Base-by-base conservation (phyloP, 2,113 vertebrate genomes). In the Petaurus breviceps region DNA sequence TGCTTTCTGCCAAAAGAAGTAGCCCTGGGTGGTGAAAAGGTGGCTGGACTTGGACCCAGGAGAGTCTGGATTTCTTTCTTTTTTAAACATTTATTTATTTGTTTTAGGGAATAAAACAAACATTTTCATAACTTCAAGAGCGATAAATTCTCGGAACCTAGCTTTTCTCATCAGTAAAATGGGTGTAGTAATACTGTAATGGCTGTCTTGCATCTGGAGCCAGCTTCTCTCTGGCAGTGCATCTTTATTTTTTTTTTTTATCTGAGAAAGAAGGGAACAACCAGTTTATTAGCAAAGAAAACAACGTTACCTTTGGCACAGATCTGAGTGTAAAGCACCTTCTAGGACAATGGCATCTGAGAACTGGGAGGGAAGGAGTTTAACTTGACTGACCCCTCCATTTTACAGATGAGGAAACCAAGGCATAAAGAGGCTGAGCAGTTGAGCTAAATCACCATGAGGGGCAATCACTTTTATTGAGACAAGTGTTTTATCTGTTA, bases 401-500 rank as follows among this genome's bases (percentile, higher is more conserved):
- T 84, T 84, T 22, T 84, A 2, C n/a, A 84, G 43, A 84, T n/a
- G 5, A 84, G n/a, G n/a, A 84, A 84, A 84, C 37, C 43, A n/a
- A 84, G 68, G 19, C 68, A 23, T 84, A 84, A 84, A 84, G 68
- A 43, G n/a, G 5, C 4, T 77, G 6, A 77, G 37, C 61, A 16
- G n/a, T n/a, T 77, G n/a, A 16, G 68, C 37, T 84, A n/a, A 84
- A n/a, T 77, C 2, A 77, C 37, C 37, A 43, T 43, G 37, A 77
- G 16, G 16, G 68, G 6, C 7, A 43, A 84, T 43, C 5, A 43
- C n/a, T 22, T 84, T 84, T 84, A 84, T 84, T 43, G 68, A 84
- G 68, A 84, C 68, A 84, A 96, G 90, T 94, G 93, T 96, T 97
- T 94, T 97, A 96, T 93, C 46, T 92, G 24, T 95, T 96, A 94